Conservation (phyloP, 2,888 invertebrate species). For the Metacarcinus magister region DNA sequence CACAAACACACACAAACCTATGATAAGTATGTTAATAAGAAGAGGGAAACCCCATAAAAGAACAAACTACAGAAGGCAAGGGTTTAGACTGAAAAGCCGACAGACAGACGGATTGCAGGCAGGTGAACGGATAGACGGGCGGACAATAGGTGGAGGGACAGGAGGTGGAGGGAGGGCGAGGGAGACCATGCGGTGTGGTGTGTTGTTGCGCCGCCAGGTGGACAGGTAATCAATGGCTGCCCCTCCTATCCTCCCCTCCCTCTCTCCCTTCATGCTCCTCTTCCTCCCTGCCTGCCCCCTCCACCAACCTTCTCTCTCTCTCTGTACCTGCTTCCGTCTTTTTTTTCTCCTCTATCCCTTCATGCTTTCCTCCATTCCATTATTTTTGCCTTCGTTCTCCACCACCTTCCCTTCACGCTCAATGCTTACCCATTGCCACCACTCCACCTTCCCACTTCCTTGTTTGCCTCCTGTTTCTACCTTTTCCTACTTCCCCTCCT, state of each 20-base stretch:
- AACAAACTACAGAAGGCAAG: not conserved
- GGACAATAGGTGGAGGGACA: not conserved
- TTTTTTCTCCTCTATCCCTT: not conserved
- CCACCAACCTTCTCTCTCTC: not conserved
- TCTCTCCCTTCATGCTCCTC: not conserved
- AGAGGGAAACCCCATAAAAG: not conserved
- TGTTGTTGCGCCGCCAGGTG: constrained; percentile 67
- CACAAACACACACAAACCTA: constrained; percentile 14
- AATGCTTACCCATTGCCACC: not conserved
- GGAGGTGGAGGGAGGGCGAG: not conserved
- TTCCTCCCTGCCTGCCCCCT: not conserved
- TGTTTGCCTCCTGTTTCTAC: not conserved
- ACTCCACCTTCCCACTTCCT: not conserved
- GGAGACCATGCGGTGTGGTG: constrained; percentile 56
- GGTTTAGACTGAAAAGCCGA: not conserved
- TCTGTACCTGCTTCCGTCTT: not conserved
- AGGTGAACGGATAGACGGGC: not conserved
- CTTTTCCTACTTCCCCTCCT: not conserved
- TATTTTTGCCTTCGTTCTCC: not conserved
- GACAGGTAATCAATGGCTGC: constrained; percentile 70
- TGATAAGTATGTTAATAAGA: too few relatives aligned
- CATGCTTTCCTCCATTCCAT: not conserved
- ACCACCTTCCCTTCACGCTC: not conserved
- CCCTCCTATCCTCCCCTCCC: not conserved
- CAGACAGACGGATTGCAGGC: not conserved